Evolutionary conservation across 2,797 vertebrate species (phyloP).

Genomic region (Eremophila alpestris): DNA sequence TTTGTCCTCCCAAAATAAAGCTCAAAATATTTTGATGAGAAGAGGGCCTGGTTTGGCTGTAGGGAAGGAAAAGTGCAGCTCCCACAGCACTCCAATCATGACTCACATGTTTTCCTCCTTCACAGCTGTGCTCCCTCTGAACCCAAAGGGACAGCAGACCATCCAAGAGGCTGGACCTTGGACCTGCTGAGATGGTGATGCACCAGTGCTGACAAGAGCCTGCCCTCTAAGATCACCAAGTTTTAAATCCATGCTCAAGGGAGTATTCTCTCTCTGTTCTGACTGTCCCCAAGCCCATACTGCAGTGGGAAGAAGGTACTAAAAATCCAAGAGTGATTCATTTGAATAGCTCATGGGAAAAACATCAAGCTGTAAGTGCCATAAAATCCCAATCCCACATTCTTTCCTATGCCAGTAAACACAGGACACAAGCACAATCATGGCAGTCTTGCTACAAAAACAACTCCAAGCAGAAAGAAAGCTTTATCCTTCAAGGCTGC

Average conservation of each 20-base stretch:
- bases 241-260: not conserved
- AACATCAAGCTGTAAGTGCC: not conserved
- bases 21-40: not conserved
- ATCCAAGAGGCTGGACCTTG: constrained; percentile 39
- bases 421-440: not conserved
- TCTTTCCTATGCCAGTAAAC: constrained; percentile 35
- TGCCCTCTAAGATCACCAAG: not conserved
- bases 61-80: constrained; percentile 49
- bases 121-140: constrained; percentile 71
- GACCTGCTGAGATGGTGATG: not conserved
- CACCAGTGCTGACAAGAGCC: not conserved
- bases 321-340: not conserved
- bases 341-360: not conserved
- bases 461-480: constrained; percentile 7
- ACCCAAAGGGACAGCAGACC: constrained; percentile 42
- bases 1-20: not conserved
- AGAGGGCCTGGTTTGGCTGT: not conserved
- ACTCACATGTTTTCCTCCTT: constrained; percentile 70
- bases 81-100: constrained; percentile 11
- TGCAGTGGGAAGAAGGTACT: not conserved
- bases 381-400: not conserved
- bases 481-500: constrained; percentile 13
- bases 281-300: not conserved
- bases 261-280: not conserved
- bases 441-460: not conserved